phyloP scores from a whole-genome alignment of 2,888 invertebrate genomes.

The Drosophila seclusa region DNA sequence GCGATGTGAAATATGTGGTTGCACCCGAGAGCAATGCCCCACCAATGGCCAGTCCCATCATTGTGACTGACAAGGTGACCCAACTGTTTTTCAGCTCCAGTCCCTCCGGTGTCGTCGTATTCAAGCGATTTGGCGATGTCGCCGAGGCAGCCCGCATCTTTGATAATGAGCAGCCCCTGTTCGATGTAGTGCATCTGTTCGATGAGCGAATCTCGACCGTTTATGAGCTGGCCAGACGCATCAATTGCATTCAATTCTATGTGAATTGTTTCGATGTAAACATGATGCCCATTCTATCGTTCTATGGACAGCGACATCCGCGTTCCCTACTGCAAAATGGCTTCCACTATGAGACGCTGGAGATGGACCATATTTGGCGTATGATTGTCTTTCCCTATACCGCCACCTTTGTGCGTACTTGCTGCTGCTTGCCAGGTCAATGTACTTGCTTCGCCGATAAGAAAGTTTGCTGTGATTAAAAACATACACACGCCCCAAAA shows the following conservation, averaged over 20 bases:
- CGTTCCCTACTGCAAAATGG: slow-evolving; percentile 62
- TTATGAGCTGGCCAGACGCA: slow-evolving; percentile 70
- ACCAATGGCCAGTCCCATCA: slow-evolving; percentile 56
- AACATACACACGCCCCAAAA: neutral
- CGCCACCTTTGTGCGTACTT: slow-evolving; percentile 25
- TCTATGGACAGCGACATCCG: slow-evolving; percentile 24
- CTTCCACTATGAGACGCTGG: slow-evolving; percentile 81
- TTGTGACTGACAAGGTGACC: slow-evolving; percentile 74
- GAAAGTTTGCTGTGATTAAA: slow-evolving; percentile 39
- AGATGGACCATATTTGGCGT: slow-evolving; percentile 48
- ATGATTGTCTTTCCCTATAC: slow-evolving; percentile 79
- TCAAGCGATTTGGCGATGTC: slow-evolving; percentile 75
- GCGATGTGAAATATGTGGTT: slow-evolving; percentile 58
- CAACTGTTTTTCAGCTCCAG: slow-evolving; percentile 64
- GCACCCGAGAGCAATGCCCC: slow-evolving; percentile 48
- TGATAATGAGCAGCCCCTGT: slow-evolving; percentile 56
- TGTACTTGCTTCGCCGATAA: slow-evolving; percentile 40
- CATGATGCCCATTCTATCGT: slow-evolving; percentile 50
- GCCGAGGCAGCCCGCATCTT: slow-evolving; percentile 67
- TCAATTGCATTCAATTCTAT: slow-evolving; percentile 67
- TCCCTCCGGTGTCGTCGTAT: slow-evolving; percentile 63
- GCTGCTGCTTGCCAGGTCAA: slow-evolving; percentile 45
- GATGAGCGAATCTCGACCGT: slow-evolving; percentile 74
- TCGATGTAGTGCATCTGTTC: slow-evolving; percentile 72
- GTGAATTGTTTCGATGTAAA: slow-evolving; percentile 79